These are phyloP conservation scores for Tanytarsus gracilentus DNA, from an alignment of 2,888 invertebrate genomes.

Conservation along the genomic window DNA sequence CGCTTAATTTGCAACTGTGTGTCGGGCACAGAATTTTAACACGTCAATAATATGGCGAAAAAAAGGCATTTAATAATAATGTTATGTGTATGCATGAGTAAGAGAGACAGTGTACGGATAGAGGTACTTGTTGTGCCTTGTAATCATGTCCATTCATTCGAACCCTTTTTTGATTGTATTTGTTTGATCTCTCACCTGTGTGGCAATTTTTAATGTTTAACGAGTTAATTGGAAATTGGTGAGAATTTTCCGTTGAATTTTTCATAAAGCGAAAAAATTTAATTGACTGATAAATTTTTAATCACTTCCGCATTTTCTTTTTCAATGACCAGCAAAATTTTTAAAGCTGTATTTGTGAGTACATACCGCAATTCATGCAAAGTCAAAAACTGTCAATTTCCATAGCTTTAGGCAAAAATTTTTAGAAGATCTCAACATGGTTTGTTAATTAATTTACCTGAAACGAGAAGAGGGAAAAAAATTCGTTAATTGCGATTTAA, in stretches of 20 bases:
- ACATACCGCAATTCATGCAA: conserved; percentile 8
- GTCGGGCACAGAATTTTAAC: background rate
- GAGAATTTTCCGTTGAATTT: too few species aligned
- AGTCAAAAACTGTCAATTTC: background rate
- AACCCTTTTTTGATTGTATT: background rate
- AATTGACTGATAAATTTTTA: background rate
- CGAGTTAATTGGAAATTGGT: too few species aligned
- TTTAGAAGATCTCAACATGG: too few species aligned
- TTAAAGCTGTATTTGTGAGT: background rate
- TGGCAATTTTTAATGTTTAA: too few species aligned
- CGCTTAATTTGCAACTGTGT: conserved; percentile 17
- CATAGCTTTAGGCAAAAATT: background rate
- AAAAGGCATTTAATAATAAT: background rate
- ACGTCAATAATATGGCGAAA: background rate
- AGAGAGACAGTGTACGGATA: too few species aligned
- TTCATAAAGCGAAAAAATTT: too few species aligned
- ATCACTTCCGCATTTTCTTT: background rate
- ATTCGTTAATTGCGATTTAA: background rate
- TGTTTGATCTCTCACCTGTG: conserved; percentile 11
- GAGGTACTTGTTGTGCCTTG: too few species aligned
- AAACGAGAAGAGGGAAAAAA: background rate
- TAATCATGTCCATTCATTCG: too few species aligned
- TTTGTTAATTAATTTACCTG: conserved; percentile 7
- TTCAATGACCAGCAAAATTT: background rate
- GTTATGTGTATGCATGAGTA: background rate